A percentile compares a stretch with the other conserved stretches of the same genome.
These are phyloP conservation scores for Nysson spinosus DNA, from an alignment of 2,888 invertebrate genomes.

Conservation along the genomic window DNA sequence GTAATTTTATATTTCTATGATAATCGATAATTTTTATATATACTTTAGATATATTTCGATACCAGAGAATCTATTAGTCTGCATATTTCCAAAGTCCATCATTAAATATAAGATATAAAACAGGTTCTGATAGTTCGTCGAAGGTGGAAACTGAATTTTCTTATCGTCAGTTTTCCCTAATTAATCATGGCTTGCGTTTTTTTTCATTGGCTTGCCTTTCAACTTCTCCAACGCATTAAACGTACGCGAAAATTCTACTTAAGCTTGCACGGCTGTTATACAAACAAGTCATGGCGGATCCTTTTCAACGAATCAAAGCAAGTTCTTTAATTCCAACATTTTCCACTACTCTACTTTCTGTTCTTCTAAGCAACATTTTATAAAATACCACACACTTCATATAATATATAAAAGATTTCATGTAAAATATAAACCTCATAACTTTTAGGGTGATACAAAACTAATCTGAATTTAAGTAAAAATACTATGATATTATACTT, in stretches of 20 bases:
- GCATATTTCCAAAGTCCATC: too few species aligned
- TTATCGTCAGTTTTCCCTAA: constrained; percentile 12
- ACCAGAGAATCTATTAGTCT: too few species aligned
- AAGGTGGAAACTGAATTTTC: constrained; percentile 19
- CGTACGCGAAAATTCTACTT: constrained; percentile 42
- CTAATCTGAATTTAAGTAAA: too few species aligned
- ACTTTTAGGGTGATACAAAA: too few species aligned
- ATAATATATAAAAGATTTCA: too few species aligned
- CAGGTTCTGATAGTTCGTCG: background rate
- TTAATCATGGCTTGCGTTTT: constrained; percentile 18
- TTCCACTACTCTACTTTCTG: background rate
- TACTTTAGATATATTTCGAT: too few species aligned
- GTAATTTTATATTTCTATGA: too few species aligned
- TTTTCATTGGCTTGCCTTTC: constrained; percentile 21
- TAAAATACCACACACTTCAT: too few species aligned
- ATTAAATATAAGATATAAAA: background rate
- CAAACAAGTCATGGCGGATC: constrained; percentile 51
- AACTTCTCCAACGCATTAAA: constrained; percentile 30
- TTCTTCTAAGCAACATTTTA: background rate
- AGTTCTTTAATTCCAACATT: too few species aligned
- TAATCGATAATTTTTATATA: too few species aligned
- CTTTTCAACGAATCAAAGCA: constrained; percentile 3
- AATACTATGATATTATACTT: too few species aligned
- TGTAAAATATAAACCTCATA: too few species aligned
- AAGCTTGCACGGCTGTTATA: constrained; percentile 39